Evolutionary conservation across 1,140 invertebrate genomes (phyloP), one percentile per base, ranked within the genome.

Genomic region (Drosophila pandora): DNA sequence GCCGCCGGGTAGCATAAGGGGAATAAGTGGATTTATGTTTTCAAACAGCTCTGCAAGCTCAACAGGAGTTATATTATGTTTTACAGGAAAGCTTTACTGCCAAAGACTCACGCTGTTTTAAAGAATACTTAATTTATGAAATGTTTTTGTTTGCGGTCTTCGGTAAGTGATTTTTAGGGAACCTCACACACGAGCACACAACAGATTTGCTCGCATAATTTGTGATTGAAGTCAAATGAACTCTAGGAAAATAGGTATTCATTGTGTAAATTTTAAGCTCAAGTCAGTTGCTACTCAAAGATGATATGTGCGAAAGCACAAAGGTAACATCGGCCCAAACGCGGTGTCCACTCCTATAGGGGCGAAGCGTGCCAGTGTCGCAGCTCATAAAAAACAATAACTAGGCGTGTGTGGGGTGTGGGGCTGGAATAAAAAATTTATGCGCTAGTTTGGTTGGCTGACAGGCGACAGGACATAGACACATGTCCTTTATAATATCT

Each of bases 301-400:
- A 17, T 17, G 17, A 17, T 17, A 17, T 17, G 17, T 17, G 17
- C 17, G 17, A 17, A 17, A 17, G 17, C 17, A 28, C 2, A 28
- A 28, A 28, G 25, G 25, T 28, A 7, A 28, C 5, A 28, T 28
- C 25, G 5, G 32, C 32, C 7, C 7, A 10, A 32, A 9, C 9
- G 7, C n/a, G 10, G 25, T 23, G 43, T 41, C 43, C 13, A 30
- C 30, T 6, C 12, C 13, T 17, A 39, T n/a, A 4, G 32, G 52
- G 6, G 12, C 32, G 47, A 71, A 54, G 74, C 65, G 70, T 82
- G 47, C 47, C 67, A 59, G 62, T 79, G 75, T 87, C 61, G 60
- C 83, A 87, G 83, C 67, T 87, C 83, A 83, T 83, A 88, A 83
- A 87, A 87, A 87, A 82, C 78, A 87, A 85, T 78, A 87, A 76